Conservation (phyloP, 2,888 invertebrate genomes). For the Agrotis puta region DNA sequence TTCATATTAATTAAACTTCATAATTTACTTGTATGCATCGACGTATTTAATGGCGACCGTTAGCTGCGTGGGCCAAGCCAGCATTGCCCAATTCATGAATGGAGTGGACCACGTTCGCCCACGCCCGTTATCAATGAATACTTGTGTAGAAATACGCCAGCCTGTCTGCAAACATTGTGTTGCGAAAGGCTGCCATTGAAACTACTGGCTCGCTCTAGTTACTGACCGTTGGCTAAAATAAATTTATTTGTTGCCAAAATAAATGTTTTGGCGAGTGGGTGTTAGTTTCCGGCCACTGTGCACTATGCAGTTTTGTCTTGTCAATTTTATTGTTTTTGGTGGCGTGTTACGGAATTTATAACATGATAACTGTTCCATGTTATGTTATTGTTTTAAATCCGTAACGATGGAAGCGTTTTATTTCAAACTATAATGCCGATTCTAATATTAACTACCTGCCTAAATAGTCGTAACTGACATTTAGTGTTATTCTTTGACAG, state of each 20-base stretch:
- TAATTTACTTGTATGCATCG: conserved; percentile 80
- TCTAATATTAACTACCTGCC: not conserved
- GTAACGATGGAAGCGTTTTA: conserved; percentile 1
- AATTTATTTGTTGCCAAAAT: conserved; percentile 65
- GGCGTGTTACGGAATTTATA: conserved; percentile 47
- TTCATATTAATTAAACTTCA: conserved; percentile 84
- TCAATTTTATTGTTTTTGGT: conserved; percentile 38
- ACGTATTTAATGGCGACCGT: conserved; percentile 79
- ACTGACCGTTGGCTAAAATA: conserved; percentile 53
- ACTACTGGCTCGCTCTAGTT: conserved; percentile 71
- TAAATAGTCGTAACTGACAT: not conserved
- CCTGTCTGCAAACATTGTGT: conserved; percentile 80
- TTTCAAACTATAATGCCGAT: conserved; percentile 1
- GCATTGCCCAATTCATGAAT: conserved; percentile 89
- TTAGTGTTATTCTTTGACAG: not conserved
- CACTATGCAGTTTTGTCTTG: conserved; percentile 38
- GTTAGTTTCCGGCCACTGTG: conserved; percentile 67
- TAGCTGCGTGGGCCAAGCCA: conserved; percentile 83
- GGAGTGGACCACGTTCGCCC: conserved; percentile 84
- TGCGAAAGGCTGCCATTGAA: conserved; percentile 83
- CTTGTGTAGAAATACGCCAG: conserved; percentile 82
- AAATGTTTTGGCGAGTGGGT: conserved; percentile 60
- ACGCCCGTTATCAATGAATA: conserved; percentile 86
- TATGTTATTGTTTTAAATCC: conserved; percentile 18
- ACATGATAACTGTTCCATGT: conserved; percentile 12